These are phyloP conservation scores for Tragelaphus scriptus DNA, from an alignment of 2,113 vertebrate species.

Conservation along the genomic window DNA sequence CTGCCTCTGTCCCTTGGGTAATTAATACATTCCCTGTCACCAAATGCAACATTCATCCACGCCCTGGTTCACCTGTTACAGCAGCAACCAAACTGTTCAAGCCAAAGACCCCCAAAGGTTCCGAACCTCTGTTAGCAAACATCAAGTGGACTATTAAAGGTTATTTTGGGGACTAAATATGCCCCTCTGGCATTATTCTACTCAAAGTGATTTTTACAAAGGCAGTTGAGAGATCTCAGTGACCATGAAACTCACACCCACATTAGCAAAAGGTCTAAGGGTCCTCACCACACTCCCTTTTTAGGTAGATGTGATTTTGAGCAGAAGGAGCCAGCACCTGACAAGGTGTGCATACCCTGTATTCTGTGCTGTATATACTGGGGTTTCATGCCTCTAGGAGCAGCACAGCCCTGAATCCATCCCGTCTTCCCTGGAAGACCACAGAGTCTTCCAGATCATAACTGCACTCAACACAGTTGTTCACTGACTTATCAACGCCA, in stretches of 20 bases:
- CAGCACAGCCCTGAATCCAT: neutral
- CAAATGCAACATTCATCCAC: neutral
- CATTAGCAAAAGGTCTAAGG: neutral
- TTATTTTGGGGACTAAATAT: slow-evolving; percentile 1
- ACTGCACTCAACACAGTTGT: neutral
- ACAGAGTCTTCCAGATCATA: neutral
- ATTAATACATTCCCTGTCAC: neutral
- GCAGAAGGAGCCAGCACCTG: neutral
- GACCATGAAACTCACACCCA: neutral
- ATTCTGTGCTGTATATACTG: neutral
- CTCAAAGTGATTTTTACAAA: slow-evolving; percentile 40
- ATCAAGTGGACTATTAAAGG: neutral
- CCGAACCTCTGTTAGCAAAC: slow-evolving; percentile 3
- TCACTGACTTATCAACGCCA: neutral
- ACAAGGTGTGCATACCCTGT: neutral
- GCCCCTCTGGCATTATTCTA: slow-evolving; percentile 19
- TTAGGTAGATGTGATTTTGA: neutral
- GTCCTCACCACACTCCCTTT: neutral
- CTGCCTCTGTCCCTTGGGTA: neutral
- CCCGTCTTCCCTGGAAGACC: neutral
- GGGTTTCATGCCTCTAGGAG: neutral
- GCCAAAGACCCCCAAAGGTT: neutral
- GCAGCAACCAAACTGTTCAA: neutral
- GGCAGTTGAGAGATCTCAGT: slow-evolving; percentile 32
- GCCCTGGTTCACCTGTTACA: neutral